Conservation (phyloP, 2,797 vertebrate species). For the Apogon talboti region DNA sequence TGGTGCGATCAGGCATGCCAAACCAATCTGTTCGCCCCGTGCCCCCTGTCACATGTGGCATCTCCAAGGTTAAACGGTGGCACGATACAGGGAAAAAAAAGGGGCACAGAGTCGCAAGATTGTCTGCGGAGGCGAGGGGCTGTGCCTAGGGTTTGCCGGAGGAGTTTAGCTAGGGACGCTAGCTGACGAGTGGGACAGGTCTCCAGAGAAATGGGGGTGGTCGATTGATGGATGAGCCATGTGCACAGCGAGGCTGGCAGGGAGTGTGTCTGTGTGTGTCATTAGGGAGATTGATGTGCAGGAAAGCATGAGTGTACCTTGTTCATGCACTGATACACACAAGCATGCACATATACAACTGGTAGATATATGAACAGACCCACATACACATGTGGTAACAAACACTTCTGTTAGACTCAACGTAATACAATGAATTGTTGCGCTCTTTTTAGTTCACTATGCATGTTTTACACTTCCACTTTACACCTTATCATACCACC, state of each 20-base stretch:
- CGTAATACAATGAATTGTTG: slow-evolving; percentile 1
- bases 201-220: slow-evolving; percentile 26
- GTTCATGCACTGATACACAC: slow-evolving; percentile 20
- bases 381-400: background rate
- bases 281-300: slow-evolving; percentile 48
- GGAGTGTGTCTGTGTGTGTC: slow-evolving; percentile 40
- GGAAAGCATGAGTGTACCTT: slow-evolving; percentile 25
- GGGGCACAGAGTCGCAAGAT: slow-evolving; percentile 11
- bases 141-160: no score
- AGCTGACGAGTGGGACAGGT: slow-evolving; percentile 11
- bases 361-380: slow-evolving; percentile 1
- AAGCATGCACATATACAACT: slow-evolving; percentile 16
- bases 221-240: slow-evolving; percentile 54
- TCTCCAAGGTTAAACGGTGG: slow-evolving; percentile 67
- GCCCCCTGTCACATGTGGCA: slow-evolving; percentile 35
- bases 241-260: slow-evolving; percentile 19
- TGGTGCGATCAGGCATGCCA: slow-evolving; percentile 61
- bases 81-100: slow-evolving; percentile 27
- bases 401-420: no score
- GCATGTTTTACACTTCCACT: slow-evolving; percentile 3
- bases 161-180: background rate
- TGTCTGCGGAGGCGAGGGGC: slow-evolving; percentile 8
- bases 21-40: slow-evolving; percentile 68
- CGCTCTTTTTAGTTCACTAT: background rate
- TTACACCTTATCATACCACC: slow-evolving; percentile 1